Base-by-base conservation (phyloP, 1,140 invertebrate genomes). In the Cataglyphis hispanica region DNA sequence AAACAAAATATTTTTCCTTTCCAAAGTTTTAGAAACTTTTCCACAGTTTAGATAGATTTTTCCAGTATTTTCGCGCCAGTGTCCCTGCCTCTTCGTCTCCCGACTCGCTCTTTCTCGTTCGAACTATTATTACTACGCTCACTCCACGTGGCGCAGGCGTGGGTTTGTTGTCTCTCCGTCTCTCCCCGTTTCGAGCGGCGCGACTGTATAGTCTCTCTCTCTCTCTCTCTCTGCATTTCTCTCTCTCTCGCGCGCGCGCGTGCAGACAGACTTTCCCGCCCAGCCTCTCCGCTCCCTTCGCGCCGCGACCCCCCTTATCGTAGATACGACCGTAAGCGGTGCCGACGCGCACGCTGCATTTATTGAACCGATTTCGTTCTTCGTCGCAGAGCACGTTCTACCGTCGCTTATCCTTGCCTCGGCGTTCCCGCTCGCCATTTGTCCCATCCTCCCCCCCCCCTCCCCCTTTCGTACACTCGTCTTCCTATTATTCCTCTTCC, bases 141-240 rank as follows among this genome's bases (percentile, higher is more conserved):
- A 40, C 56, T 10, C 87, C 92, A 92, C 92, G 92, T 92, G 92
- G 91, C 92, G 92, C 91, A 92, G 92, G 92, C 92, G 92, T 92
- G 92, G 91, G 90, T 92, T 92, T 92, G 91, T 92, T 91, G 86
- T 92, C 88, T 81, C 86, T 91, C 87, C 66, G 56, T 92, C 89
- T 83, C 86, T 16, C 87, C 87, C 91, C 85, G 56, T 50, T 50
- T 50, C 56, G 11, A 80, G 53, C 43, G 60, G 13, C 40, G 25
- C 43, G 37, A 25, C 46, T n/a, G 2, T 75, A 46, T 43, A 2
- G 16, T 61, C 56, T 50, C 58, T 56, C 1, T 31, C 31, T 1
- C 70, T 64, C n/a, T 46, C 58, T 56, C n/a, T 56, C 67, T n/a
- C n/a, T n/a, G n/a, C n/a, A n/a, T n/a, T n/a, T n/a, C n/a, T 77